Base-by-base conservation (phyloP, 1,140 invertebrate genomes). In the Phenacoccus solenopsis region DNA sequence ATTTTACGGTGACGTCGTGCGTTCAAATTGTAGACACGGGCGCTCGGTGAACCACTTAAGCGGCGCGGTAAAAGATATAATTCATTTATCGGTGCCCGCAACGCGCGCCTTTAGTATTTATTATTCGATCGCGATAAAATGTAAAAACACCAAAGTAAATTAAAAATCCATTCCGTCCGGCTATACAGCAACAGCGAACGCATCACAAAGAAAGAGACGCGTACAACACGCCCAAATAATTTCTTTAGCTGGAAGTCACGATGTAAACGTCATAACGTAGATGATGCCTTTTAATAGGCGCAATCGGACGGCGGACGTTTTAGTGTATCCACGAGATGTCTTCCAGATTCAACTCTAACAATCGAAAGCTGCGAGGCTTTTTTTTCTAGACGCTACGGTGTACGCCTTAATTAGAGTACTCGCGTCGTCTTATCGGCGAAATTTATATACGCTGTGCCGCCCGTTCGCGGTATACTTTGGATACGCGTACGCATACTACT, bases 331-430 rank as follows among this genome's bases (percentile, higher is more conserved):
- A 7, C 30, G n/a, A n/a, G n/a, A n/a, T n/a, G n/a, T n/a, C n/a
- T n/a, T 13, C 30, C 13, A 32, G 30, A 9, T n/a, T 10, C 20
- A 49, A 49, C 20, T 49, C 20, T 49, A 49, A 49, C 38, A 49
- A 49, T 49, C 38, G 38, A 49, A 49, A 49, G 38, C 38, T 49
- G 5, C 38, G 38, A 49, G 38, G 38, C 38, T 49, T 49, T 49
- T 49, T n/a, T n/a, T n/a, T n/a, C n/a, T 49, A 49, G 38, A 49
- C 20, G 38, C 12, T 49, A 49, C 38, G 38, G 13, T 10, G 30
- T 49, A 49, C 38, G 38, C 38, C 38, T 49, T 49, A 49, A 49
- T 49, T 49, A 49, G 38, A 49, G 38, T 49, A 49, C 38, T 49
- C 38, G 38, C 38, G 30, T 13, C 5, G 30, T 49, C 38, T 49